Conservation (phyloP, 2,888 invertebrate species). For the Sphinx pinastri region DNA sequence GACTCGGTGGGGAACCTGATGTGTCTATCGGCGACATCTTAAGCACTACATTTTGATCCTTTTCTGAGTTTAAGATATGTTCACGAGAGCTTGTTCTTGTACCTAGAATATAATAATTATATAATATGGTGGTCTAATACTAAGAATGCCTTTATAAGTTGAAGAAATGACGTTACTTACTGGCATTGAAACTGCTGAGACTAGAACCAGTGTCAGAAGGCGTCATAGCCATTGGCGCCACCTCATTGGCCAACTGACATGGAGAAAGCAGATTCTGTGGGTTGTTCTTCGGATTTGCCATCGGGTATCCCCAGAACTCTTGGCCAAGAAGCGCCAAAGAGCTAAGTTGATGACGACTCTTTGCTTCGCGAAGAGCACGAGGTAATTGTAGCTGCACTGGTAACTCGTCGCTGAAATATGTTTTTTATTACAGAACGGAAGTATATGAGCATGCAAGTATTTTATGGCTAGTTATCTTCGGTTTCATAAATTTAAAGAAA, state of each 20-base stretch:
- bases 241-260: conserved; percentile 66
- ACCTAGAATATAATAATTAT: conserved; percentile 51
- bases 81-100: conserved; percentile 72
- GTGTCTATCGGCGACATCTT: conserved; percentile 89
- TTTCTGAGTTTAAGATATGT: conserved; percentile 68
- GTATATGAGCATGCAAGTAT: too few relatives aligned
- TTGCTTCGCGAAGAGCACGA: conserved; percentile 92
- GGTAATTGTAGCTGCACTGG: conserved; percentile 95
- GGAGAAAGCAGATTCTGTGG: conserved; percentile 70
- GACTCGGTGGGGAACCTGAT: conserved; percentile 78
- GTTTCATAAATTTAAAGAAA: too few relatives aligned
- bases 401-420: conserved; percentile 91
- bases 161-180: conserved; percentile 56
- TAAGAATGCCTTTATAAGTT: background rate
- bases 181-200: conserved; percentile 89
- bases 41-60: conserved; percentile 87
- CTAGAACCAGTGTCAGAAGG: conserved; percentile 88
- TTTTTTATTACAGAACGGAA: too few relatives aligned
- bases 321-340: conserved; percentile 95
- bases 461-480: too few relatives aligned
- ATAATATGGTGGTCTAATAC: background rate
- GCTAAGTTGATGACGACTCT: conserved; percentile 94
- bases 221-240: conserved; percentile 79
- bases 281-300: conserved; percentile 88
- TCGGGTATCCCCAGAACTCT: conserved; percentile 92